Base-by-base conservation (phyloP, 2,113 vertebrate species). In the Channa argus region DNA sequence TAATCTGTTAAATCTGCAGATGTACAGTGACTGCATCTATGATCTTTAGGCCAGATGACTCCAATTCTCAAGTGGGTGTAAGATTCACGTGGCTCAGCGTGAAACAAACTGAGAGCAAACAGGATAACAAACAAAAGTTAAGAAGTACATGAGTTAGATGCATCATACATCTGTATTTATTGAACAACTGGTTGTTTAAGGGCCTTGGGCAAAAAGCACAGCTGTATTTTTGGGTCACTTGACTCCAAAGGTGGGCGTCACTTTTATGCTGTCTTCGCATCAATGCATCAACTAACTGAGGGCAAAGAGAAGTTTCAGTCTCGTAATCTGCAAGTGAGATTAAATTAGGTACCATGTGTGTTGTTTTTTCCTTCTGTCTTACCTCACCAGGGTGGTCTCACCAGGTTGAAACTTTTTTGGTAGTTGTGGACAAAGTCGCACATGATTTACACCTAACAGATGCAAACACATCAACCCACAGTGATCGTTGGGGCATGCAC, bases 181-280 rank as follows among this genome's bases (percentile, higher is more conserved):
- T 74, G 79, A 24, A 24, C 1, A 24, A 24, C 24, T 24, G 24
- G 24, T 24, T 24, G 24, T 24, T 24, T 24, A 24, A 24, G 24
- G 24, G 24, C 24, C 24, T 24, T 24, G 24, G 24, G 24, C 24
- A 24, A 24, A 24, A 24, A 24, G 24, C 24, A 24, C 24, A 24
- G 24, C 56, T 77, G 34, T 81, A 45, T 68, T 68, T 74, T 78
- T 13, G 44, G 79, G 81, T 52, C 67, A 63, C 43, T 63, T 52
- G 14, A 73, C 63, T 74, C 11, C 9, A 13, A 11, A 66, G 71
- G 78, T 82, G 83, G 85, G 80, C 60, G 73, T 86, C 45, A 74
- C 11, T 55, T 63, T 79, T 50, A 33, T 61, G 71, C 73, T 69
- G 69, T 76, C 62, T 72, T 33, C 1, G 46, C 65, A 54, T 70